Percentiles rank a stretch among this genome's conserved stretches.
Conservation (phyloP, 2,113 vertebrate genomes). For the Seriola aureovittata region DNA sequence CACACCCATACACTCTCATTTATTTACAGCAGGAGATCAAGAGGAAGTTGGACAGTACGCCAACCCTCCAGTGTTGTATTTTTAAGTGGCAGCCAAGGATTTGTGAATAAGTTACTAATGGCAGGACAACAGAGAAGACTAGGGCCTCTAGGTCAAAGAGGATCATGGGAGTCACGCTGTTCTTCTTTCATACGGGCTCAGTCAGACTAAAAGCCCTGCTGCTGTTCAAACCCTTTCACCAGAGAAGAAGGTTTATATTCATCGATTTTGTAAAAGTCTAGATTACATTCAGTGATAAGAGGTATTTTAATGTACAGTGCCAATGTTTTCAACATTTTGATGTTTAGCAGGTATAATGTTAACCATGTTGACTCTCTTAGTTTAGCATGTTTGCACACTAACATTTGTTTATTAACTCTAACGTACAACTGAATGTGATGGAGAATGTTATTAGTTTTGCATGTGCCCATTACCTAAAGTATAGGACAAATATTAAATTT, state of each 20-base stretch:
- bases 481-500: neutral
- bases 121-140: neutral
- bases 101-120: conserved; percentile 23
- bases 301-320: too few species aligned
- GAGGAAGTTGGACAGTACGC: neutral
- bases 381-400: neutral
- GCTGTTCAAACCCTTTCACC: neutral
- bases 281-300: neutral
- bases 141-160: neutral
- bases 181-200: neutral
- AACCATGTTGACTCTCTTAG: neutral
- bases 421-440: neutral
- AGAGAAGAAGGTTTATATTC: neutral
- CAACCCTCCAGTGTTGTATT: neutral
- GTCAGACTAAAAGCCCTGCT: neutral
- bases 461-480: neutral
- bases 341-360: too few species aligned
- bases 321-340: too few species aligned
- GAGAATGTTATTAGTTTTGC: neutral
- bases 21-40: conserved; percentile 26
- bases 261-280: neutral
- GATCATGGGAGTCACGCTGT: neutral
- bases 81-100: neutral
- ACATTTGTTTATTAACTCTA: neutral
- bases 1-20: conserved; percentile 2